These are phyloP conservation scores for Tetragonula clypearis DNA, from an alignment of 1,140 invertebrate genomes.

Conservation along the genomic window DNA sequence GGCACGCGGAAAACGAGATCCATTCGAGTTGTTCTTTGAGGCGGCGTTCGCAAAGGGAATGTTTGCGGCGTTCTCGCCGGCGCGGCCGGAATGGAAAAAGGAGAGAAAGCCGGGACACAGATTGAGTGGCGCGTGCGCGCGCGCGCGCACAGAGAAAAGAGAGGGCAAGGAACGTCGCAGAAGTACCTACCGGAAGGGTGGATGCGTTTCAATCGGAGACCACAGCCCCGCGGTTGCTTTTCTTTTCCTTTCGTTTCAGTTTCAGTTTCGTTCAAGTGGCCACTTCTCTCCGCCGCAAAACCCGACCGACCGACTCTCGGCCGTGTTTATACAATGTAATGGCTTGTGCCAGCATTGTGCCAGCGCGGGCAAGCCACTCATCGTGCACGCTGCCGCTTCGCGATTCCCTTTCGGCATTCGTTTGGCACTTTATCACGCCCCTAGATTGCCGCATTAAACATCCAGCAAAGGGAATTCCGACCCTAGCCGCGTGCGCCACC, in stretches of 20 bases:
- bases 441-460: conserved; percentile 82
- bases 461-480: conserved; percentile 81
- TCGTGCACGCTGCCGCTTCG: conserved; percentile 65
- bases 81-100: conserved; percentile 19
- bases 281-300: conserved; percentile 35
- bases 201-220: conserved; percentile 57
- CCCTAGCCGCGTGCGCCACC: conserved; percentile 59
- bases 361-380: conserved; percentile 6
- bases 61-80: conserved; percentile 12
- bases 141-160: background rate
- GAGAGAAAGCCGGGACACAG: background rate
- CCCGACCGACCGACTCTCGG: conserved; percentile 1
- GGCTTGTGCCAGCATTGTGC: conserved; percentile 73
- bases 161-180: conserved; percentile 5
- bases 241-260: conserved; percentile 60
- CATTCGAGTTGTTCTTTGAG: conserved; percentile 25
- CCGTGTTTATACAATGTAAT: conserved; percentile 79
- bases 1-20: conserved; percentile 35
- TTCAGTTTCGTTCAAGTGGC: conserved; percentile 64
- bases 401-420: conserved; percentile 79
- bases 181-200: conserved; percentile 60
- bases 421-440: conserved; percentile 82
- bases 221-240: conserved; percentile 31
- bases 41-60: conserved; percentile 46
- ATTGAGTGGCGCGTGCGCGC: conserved; percentile 6